Evolutionary conservation across 2,888 invertebrate species (phyloP), one percentile per base, ranked within the genome.

Genomic region (Mechanitis messenoides): DNA sequence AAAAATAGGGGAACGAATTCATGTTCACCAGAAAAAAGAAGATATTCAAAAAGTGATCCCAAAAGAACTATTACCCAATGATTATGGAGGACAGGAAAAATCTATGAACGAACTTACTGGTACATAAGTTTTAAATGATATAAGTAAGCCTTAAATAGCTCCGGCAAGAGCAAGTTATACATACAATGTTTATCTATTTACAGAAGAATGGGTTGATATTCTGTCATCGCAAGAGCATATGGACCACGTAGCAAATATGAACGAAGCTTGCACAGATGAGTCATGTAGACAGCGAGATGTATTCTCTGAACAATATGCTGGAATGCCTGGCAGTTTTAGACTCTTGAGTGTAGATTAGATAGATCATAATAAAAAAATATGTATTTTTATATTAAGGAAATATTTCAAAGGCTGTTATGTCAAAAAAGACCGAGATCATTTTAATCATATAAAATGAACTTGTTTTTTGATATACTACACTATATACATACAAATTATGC

Each of bases 241-340:
- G 11, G 72, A 73, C 1, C 74, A 76, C 33, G 61, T 80, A 33
- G 70, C 69, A 28, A 67, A 68, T 42, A 73, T 77, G 72, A 72
- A 69, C 4, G 63, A 70, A 28, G 73, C 75, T 0, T 58, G 68
- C 3, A 76, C 81, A 0, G 74, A 83, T 11, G 83, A 84, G 63
- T 60, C 72, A 0, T 58, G 64, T 2, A 70, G 84, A 64, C 59
- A 61, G 0, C 56, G 53, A 0, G 73, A 74, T 1, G 74, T 69
- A 53, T 81, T 76, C 56, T 78, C 78, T 20, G 76, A 80, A 0
- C 69, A 77, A 11, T 73, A 74, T 28, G 67, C 80, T 67, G 83
- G 83, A 3, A 58, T 65, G 7, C 61, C 66, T 1, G 66, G 64
- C 6, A 59, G 65, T 1, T 71, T 67, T 53, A 63, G 65, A 54